Conservation (phyloP, 2,797 vertebrate genomes). For the Sebastes minor region DNA sequence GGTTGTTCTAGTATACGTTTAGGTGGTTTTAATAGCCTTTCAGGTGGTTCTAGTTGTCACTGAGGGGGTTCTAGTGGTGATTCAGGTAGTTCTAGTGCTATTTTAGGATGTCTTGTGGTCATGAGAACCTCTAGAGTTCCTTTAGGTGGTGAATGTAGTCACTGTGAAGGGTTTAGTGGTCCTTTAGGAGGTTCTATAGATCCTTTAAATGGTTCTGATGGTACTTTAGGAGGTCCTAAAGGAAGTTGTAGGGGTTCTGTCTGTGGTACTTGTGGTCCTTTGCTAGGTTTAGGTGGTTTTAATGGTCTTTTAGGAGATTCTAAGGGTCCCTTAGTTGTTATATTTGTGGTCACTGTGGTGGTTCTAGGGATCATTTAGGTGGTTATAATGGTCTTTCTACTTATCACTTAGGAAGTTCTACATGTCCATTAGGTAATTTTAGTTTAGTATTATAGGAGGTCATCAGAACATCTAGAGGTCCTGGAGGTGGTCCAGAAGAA, state of each 20-base stretch:
- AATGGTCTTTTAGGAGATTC: not conserved
- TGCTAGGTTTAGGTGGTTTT: not conserved
- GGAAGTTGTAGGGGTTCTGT: not conserved
- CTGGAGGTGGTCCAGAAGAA: not conserved
- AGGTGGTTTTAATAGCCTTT: not conserved
- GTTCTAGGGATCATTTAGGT: not conserved
- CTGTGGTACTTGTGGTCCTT: not conserved
- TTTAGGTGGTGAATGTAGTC: not conserved
- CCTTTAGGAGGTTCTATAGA: not conserved
- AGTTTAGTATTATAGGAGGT: not conserved
- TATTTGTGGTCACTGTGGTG: not conserved
- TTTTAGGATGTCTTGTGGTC: not conserved
- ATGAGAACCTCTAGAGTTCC: not conserved
- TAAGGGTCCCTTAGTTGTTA: not conserved
- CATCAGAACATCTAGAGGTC: not conserved
- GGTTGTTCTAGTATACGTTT: not conserved
- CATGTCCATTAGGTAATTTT: not conserved
- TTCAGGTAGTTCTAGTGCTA: not conserved
- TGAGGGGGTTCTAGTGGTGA: not conserved
- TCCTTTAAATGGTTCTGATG: not conserved
- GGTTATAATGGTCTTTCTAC: not conserved
- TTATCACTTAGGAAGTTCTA: not conserved
- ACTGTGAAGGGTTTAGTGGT: not conserved
- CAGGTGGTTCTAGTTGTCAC: not conserved
- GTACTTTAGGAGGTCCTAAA: not conserved